Conservation (phyloP, 2,113 vertebrate genomes). For the Rattus rattus region DNA sequence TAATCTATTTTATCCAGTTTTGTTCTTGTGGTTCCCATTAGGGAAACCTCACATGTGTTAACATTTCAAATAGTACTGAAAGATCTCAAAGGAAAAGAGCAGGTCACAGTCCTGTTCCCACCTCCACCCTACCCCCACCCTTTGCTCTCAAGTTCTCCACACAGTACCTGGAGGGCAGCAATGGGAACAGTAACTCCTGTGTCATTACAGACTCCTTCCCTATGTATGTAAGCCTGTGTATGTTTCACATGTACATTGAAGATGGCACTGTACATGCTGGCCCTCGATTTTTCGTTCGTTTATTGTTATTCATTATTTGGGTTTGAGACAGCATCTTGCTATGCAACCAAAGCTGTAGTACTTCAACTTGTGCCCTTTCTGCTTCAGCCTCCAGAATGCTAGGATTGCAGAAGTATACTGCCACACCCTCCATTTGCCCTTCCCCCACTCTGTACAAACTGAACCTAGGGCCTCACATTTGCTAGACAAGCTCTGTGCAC, state of each 20-base stretch:
- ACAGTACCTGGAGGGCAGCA: background rate
- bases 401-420: background rate
- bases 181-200: background rate
- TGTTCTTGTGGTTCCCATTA: background rate
- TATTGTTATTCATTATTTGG: background rate
- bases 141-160: background rate
- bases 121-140: background rate
- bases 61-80: constrained; percentile 47
- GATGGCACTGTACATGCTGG: background rate
- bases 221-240: background rate
- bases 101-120: background rate
- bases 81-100: constrained; percentile 6
- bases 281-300: background rate
- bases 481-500: background rate
- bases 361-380: background rate
- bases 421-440: background rate
- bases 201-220: background rate
- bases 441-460: background rate
- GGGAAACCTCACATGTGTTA: constrained; percentile 34
- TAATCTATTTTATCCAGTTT: constrained; percentile 13
- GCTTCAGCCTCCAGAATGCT: background rate
- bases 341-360: background rate
- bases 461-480: background rate
- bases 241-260: background rate
- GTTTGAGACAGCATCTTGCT: background rate